A percentile compares a stretch with the other conserved stretches of the same genome.
These are phyloP conservation scores for Crax fasciolata DNA, from an alignment of 2,797 vertebrate genomes.

Conservation along the genomic window DNA sequence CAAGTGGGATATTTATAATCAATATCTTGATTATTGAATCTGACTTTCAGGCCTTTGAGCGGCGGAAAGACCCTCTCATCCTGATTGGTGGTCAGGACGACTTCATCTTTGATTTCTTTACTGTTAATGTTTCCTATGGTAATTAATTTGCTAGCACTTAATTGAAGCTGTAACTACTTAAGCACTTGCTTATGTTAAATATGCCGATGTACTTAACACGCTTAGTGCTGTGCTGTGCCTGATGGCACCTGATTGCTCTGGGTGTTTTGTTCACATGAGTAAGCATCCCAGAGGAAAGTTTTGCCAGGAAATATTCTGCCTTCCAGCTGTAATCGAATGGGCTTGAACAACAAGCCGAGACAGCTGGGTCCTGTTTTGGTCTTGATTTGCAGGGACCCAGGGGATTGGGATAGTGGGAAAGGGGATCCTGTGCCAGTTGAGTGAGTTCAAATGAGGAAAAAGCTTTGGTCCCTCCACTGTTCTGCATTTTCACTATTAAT, in stretches of 20 bases:
- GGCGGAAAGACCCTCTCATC: background rate
- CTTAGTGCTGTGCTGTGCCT: background rate
- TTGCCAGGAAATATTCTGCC: conserved; percentile 31
- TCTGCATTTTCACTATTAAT: conserved; percentile 59
- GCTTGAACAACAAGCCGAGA: conserved; percentile 41
- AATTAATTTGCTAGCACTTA: background rate
- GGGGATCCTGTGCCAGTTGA: conserved; percentile 35
- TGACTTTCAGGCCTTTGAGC: background rate
- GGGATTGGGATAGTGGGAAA: conserved; percentile 51
- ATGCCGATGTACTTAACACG: background rate
- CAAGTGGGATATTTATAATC: background rate
- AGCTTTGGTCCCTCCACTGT: conserved; percentile 1
- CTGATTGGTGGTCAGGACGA: background rate
- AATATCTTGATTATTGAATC: background rate
- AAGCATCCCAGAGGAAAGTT: conserved; percentile 33
- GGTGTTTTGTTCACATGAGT: conserved; percentile 24
- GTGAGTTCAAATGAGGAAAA: conserved; percentile 66
- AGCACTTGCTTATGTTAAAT: background rate
- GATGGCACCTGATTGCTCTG: conserved; percentile 9
- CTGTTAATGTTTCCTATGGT: background rate
- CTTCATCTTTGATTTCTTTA: background rate
- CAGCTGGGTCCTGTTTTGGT: conserved; percentile 71
- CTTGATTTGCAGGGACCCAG: conserved; percentile 50
- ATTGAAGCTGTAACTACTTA: background rate
- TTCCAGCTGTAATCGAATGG: conserved; percentile 63